Percentiles rank a stretch among this genome's conserved stretches.
Conservation (phyloP, 2,797 vertebrate species). For the Esox lucius region DNA sequence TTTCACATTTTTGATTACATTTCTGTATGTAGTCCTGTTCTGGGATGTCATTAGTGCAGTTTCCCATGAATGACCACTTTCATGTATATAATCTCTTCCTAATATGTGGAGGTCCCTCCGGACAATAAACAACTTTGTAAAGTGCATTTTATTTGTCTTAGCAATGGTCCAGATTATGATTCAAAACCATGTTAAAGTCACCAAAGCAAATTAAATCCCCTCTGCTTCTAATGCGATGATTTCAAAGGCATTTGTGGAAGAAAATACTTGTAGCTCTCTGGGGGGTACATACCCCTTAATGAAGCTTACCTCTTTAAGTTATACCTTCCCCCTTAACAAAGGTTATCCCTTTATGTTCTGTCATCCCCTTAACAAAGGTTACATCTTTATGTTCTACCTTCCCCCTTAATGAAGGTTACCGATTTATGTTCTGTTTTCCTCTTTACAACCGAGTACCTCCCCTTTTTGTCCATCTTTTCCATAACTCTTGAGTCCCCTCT, state of each 20-base stretch:
- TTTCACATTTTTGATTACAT: neutral
- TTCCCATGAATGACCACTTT: slow-evolving; percentile 18
- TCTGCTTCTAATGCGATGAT: no score
- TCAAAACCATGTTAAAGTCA: neutral
- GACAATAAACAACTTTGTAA: neutral
- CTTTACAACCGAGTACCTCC: slow-evolving; percentile 3
- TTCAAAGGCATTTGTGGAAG: neutral
- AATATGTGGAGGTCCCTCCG: neutral
- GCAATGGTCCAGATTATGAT: neutral
- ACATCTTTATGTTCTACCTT: no score
- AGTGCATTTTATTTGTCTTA: neutral
- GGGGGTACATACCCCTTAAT: slow-evolving; percentile 11
- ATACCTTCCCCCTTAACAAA: no score
- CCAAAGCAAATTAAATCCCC: neutral
- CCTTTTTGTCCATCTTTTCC: slow-evolving; percentile 2
- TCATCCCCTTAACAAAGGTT: no score
- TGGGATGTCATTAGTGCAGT: slow-evolving; percentile 6
- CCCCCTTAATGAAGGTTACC: slow-evolving; percentile 5
- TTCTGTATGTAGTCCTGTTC: slow-evolving; percentile 7
- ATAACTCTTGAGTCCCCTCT: slow-evolving; percentile 2
- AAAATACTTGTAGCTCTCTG: neutral
- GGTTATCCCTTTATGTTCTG: no score
- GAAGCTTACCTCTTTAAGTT: no score
- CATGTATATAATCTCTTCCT: neutral
- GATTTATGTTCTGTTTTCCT: slow-evolving; percentile 7